These are phyloP conservation scores for Ceratotherium simum DNA, from an alignment of 2,113 vertebrate genomes.

Conservation along the genomic window DNA sequence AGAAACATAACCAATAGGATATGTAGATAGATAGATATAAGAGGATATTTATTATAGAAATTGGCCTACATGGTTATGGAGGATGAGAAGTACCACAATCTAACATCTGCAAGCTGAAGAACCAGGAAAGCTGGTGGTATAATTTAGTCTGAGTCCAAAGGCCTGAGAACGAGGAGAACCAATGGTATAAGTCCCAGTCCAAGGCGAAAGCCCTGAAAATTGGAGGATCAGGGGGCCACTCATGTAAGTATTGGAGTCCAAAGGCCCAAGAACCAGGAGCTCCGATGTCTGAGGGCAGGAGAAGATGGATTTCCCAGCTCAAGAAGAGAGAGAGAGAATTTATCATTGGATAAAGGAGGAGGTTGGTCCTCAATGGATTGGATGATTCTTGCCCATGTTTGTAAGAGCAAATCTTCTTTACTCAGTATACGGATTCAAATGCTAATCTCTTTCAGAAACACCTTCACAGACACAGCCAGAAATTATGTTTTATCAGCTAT, in stretches of 20 bases:
- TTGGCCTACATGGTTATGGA: background rate
- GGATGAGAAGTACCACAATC: background rate
- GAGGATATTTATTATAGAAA: background rate
- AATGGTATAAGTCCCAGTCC: background rate
- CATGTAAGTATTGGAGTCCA: background rate
- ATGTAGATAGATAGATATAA: background rate
- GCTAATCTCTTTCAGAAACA: background rate
- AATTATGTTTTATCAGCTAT: background rate
- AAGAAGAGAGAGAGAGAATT: background rate
- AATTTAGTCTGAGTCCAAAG: background rate
- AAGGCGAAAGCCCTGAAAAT: background rate
- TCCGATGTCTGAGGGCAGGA: background rate
- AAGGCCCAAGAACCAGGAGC: background rate
- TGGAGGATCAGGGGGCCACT: background rate
- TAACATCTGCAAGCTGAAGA: background rate
- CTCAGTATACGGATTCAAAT: background rate
- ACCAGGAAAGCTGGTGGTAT: background rate
- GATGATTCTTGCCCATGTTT: background rate
- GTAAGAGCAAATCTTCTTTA: background rate
- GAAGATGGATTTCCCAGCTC: background rate
- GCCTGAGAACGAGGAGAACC: background rate
- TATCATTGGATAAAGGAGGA: too few species aligned
- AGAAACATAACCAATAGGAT: background rate
- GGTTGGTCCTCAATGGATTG: background rate
- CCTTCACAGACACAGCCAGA: background rate